These are phyloP conservation scores for Todiramphus saurophagus DNA, from an alignment of 2,113 vertebrate genomes.

Conservation along the genomic window DNA sequence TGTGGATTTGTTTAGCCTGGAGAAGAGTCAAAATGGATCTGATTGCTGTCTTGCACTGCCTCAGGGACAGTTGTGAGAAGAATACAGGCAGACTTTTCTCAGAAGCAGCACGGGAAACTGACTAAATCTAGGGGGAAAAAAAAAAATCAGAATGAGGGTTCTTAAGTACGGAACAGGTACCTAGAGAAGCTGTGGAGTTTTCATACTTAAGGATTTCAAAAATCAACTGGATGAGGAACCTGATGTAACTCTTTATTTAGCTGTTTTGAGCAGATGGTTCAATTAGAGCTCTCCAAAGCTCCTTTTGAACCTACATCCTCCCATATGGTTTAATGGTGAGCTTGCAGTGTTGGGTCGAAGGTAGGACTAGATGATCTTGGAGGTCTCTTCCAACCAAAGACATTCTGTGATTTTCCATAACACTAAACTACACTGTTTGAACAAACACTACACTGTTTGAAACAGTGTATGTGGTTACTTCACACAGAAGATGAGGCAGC, in stretches of 20 bases:
- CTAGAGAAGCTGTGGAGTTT: not conserved
- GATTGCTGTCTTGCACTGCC: not conserved
- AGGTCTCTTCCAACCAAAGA: too few relatives aligned
- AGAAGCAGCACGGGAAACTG: not conserved
- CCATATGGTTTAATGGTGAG: not conserved
- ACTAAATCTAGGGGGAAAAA: rapidly evolving
- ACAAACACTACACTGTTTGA: not conserved
- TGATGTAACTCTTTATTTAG: not conserved
- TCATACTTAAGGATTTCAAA: not conserved
- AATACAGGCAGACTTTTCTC: not conserved
- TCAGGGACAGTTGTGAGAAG: not conserved
- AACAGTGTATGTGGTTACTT: not conserved
- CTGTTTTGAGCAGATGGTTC: not conserved
- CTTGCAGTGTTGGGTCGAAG: too few relatives aligned
- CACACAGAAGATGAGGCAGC: not conserved
- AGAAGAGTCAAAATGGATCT: not conserved
- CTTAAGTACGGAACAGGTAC: not conserved
- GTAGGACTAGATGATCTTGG: too few relatives aligned
- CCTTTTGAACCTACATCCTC: not conserved
- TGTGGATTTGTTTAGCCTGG: not conserved
- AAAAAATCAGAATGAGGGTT: not conserved
- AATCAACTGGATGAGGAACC: not conserved
- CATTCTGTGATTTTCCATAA: not conserved
- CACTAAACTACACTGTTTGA: not conserved
- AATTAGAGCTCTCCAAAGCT: not conserved